These are phyloP conservation scores for Leptopilina drosophilae DNA, from an alignment of 2,888 invertebrate genomes.

Conservation along the genomic window DNA sequence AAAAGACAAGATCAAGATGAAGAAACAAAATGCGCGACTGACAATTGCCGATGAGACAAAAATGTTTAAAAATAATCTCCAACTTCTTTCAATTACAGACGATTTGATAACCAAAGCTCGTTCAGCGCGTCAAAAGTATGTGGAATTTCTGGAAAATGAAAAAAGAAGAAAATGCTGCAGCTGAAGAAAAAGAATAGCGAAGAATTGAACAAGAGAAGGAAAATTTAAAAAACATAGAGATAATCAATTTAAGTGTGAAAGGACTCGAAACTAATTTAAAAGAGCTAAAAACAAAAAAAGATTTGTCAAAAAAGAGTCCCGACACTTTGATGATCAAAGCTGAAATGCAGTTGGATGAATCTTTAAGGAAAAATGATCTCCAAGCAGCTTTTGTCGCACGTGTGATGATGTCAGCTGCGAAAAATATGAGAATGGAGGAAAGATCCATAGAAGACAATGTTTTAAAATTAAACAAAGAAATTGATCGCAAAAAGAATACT, in stretches of 20 bases:
- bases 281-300: background rate
- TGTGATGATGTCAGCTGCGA: background rate
- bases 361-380: background rate
- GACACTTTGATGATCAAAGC: background rate
- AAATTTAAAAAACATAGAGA: conserved; percentile 4
- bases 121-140: background rate
- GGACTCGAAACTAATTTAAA: background rate
- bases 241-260: background rate
- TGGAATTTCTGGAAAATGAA: background rate
- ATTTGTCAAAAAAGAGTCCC: background rate
- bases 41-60: too few species aligned
- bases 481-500: background rate
- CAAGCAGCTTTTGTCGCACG: background rate
- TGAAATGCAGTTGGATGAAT: background rate
- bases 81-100: too few species aligned
- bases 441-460: background rate
- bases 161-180: background rate
- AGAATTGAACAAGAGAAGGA: conserved; percentile 23
- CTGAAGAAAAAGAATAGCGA: background rate
- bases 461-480: background rate
- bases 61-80: too few species aligned
- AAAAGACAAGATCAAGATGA: too few species aligned
- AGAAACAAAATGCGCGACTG: too few species aligned
- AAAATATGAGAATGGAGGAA: background rate
- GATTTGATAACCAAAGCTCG: background rate